These are phyloP conservation scores for Belgica antarctica DNA, from an alignment of 2,888 invertebrate genomes.

Conservation along the genomic window DNA sequence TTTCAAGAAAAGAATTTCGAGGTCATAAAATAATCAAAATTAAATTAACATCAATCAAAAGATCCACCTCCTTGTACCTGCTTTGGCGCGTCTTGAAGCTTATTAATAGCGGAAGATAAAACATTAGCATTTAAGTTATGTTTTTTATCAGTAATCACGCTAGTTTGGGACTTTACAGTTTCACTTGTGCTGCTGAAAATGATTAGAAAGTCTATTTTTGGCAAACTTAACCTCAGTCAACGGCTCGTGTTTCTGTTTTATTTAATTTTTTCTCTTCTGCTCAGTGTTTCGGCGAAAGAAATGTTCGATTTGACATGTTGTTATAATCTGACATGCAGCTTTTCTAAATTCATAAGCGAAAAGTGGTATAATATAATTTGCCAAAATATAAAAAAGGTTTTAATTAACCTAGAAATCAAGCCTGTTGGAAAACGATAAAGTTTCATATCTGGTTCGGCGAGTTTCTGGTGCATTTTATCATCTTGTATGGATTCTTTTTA, in stretches of 20 bases:
- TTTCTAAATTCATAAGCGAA: constrained; percentile 13
- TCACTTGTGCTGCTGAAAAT: background rate
- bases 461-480: background rate
- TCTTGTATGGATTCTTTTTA: background rate
- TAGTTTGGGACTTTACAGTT: background rate
- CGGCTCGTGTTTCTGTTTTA: constrained; percentile 5
- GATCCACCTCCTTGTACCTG: background rate
- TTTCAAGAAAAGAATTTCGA: constrained; percentile 1
- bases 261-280: background rate
- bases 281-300: constrained; percentile 9
- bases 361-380: background rate
- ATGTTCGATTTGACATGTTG: constrained; percentile 23
- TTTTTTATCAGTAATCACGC: background rate
- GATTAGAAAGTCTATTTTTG: constrained; percentile 17
- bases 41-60: constrained; percentile 22
- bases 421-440: constrained; percentile 18
- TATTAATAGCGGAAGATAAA: constrained; percentile 6
- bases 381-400: background rate
- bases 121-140: too few relatives aligned
- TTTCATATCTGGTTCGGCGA: background rate
- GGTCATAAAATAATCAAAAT: constrained; percentile 23
- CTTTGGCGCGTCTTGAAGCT: background rate
- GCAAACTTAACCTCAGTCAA: background rate
- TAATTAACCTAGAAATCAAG: constrained; percentile 22
- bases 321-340: constrained; percentile 22